Evolutionary conservation across 2,113 vertebrate genomes (phyloP), one percentile per base, ranked within the genome.

Genomic region (Hystrix brachyura): DNA sequence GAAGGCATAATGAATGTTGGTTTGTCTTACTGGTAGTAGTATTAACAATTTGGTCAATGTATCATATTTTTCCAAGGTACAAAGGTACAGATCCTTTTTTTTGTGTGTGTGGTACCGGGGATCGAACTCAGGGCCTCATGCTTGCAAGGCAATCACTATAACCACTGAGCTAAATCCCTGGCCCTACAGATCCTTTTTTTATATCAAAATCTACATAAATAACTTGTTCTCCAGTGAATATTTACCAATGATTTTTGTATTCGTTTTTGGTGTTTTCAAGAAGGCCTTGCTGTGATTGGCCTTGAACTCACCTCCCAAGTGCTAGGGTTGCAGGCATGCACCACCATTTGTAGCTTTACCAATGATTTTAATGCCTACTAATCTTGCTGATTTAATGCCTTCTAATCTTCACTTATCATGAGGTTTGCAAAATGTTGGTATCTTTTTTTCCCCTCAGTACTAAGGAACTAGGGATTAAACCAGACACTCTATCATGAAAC

Each of bases 61-160:
- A 84, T 94, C 71, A 91, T 51, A 81, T 87, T 96, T 87, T 67
- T 94, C 74, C 69, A 84, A 83, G 18, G 62, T 64, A 92, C 38
- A 38, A 38, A 38, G 38, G 38, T 38, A 38, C 38, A 38, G 18
- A 38, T 74, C 23, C 15, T 34, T 91, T 83, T 46, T 91, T 76
- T 83, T 87, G 53, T 21, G 46, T 84, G 46, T 51, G n/a, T 92
- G 88, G n/a, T n/a, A n/a, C n/a, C n/a, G n/a, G n/a, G n/a, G n/a
- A n/a, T n/a, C n/a, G n/a, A n/a, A n/a, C n/a, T n/a, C n/a, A n/a
- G n/a, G n/a, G n/a, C n/a, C n/a, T n/a, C n/a, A n/a, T n/a, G n/a
- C n/a, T n/a, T n/a, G n/a, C 38, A 38, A 38, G 38, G 38, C 38
- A 38, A 38, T 38, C 38, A 38, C 38, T 38, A 38, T 38, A 38